phyloP scores from a whole-genome alignment of 2,113 vertebrate species.

The Rousettus leschenaultii region DNA sequence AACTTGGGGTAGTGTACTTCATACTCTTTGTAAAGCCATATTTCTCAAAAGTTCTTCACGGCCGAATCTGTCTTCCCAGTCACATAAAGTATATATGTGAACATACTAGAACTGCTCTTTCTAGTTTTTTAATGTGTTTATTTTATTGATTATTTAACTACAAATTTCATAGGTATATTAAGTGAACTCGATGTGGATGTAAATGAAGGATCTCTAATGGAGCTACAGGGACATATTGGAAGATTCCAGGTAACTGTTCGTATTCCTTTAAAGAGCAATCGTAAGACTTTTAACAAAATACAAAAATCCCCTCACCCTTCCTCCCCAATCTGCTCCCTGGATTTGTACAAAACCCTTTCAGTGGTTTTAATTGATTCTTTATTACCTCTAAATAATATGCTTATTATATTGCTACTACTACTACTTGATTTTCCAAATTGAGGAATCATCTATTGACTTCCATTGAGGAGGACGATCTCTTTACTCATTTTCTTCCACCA shows the following conservation, averaged over 20 bases:
- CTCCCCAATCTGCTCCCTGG: background rate
- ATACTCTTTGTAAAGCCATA: background rate
- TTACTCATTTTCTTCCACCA: background rate
- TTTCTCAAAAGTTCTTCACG: background rate
- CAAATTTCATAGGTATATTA: conserved; percentile 83
- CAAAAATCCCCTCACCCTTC: background rate
- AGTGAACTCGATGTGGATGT: conserved; percentile 88
- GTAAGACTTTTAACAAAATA: background rate
- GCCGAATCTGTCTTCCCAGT: background rate
- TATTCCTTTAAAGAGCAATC: background rate
- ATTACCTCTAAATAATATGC: background rate
- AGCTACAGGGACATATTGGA: conserved; percentile 93
- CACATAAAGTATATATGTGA: background rate
- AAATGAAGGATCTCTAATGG: conserved; percentile 89
- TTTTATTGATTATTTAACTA: background rate
- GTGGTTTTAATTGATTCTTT: background rate
- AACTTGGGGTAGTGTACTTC: background rate
- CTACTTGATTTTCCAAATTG: background rate
- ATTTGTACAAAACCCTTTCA: background rate
- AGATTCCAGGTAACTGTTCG: conserved; percentile 91
- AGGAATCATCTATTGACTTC: background rate
- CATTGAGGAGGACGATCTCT: background rate
- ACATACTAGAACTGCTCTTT: background rate
- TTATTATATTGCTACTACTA: background rate
- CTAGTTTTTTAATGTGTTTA: background rate